phyloP scores from a whole-genome alignment of 2,888 invertebrate species.

The Stictocephala bisonia region DNA sequence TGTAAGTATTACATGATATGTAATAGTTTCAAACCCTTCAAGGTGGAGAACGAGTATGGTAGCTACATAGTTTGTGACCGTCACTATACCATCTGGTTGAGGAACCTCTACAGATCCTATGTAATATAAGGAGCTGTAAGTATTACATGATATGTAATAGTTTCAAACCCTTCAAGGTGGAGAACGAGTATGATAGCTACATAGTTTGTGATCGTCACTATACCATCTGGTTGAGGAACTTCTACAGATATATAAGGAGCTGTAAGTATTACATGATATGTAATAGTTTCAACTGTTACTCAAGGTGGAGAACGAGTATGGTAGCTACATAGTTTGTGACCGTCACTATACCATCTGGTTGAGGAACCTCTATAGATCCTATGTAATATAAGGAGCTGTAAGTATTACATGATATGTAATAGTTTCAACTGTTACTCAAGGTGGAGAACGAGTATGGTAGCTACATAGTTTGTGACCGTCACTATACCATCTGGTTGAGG shows the following conservation, averaged over 20 bases:
- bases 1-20: too few relatives aligned
- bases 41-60: conserved; percentile 95
- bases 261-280: too few relatives aligned
- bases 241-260: too few relatives aligned
- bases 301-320: conserved; percentile 96
- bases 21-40: too few relatives aligned
- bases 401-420: too few relatives aligned
- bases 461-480: conserved; percentile 76
- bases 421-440: too few relatives aligned
- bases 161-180: too few relatives aligned
- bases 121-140: too few relatives aligned
- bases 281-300: too few relatives aligned
- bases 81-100: conserved; percentile 74
- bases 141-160: too few relatives aligned
- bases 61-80: conserved; percentile 80
- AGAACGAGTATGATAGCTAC: conserved; percentile 95
- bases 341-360: conserved; percentile 75
- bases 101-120: conserved; percentile 70
- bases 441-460: conserved; percentile 96
- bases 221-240: conserved; percentile 74
- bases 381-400: too few relatives aligned
- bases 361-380: conserved; percentile 70
- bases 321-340: conserved; percentile 82
- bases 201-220: conserved; percentile 78
- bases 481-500: conserved; percentile 75